Base-by-base conservation (phyloP, 2,797 vertebrate species). In the Lindbergichthys nudifrons region DNA sequence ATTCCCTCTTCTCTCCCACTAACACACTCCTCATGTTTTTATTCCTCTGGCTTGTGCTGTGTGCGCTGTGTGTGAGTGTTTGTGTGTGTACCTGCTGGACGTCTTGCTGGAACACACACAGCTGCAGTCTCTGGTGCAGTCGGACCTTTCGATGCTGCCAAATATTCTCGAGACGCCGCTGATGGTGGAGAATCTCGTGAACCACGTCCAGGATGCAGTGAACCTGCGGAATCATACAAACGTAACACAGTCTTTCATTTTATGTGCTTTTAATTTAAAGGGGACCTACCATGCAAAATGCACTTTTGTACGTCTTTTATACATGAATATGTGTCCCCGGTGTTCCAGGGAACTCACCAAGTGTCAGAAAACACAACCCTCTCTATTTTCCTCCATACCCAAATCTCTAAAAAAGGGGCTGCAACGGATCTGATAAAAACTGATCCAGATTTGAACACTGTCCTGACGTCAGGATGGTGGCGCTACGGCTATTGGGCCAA, bases 131-230 rank as follows among this genome's bases (percentile, higher is more conserved):
- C 93, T 99, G 98, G 86, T 99, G 98, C 51, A 99, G 94, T 65
- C 98, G 96, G 71, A 99, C 97, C 65, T 99, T 99, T 61, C 98
- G 95, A 87, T 98, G 97, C 81, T 99, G 98, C 98, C 98, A 99
- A 82, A 99, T 98, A 80, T 96, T 97, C 87, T 99, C 98, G 1
- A 99, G 93, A 14, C 97, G 96, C 54, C 98, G 90, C 92, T 99
- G 98, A 84, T 99, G 98, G 70, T 99, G 97, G 42, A 99, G 95
- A 42, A 99, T 97, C 75, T 99, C 98, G 0, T 99, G 98, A 2
- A 99, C 97, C 76, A 99, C 97, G 1, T 99, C 98, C 61, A 93
- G 77, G 81, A 93, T 93, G 54, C 92, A 92, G 75, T 93, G 92
- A 26, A 93, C 92, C 92, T 93, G 67, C 0, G 8, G 15, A 30